Base-by-base conservation (phyloP, 92 coral and sea anemone genomes). In the Epizoanthus scotinus region DNA sequence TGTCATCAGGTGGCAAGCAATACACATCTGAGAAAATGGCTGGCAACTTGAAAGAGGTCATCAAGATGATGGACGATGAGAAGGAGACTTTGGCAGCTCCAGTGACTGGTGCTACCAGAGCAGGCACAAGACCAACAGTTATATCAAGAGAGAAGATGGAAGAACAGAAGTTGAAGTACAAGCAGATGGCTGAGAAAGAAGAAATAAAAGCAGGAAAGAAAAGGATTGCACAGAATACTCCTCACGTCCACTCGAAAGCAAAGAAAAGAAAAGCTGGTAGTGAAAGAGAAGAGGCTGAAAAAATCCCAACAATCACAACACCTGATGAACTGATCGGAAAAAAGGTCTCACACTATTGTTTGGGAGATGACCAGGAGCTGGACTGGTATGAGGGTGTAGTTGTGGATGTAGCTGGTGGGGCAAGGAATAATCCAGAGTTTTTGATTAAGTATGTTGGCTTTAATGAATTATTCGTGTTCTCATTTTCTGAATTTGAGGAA, bases 361-460 rank as follows among this genome's bases (percentile, higher is more conserved):
- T 56, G 13, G 82, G 67, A 28, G 82, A 77, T 58, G 68, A 59
- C 36, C 52, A 63, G 38, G 28, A 77, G 44, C 64, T 68, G 24
- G 84, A 68, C 78, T 81, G 84, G 84, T 81, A 52, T 52, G 78
- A 81, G 61, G 78, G 84, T 42, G 54, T 80, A 44, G 78, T 81
- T 52, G 29, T 81, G 28, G 84, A 60, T 14, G 67, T 67, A 44
- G 28, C 40, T 65, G 61, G 74, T 31, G 47, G 42, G 53, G 47
- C 52, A 21, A 54, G 34, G 38, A 66, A 67, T 21, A 47, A 68
- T 19, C 50, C 67, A 28, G 78, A 81, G 29, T 64, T 66, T 67
- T 67, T 65, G 49, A 81, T 81, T 28, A 81, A 63, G 20, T 81
- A 81, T 81, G 64, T 52, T 81, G 78, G 84, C 26, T 81, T 65